Percentiles rank a stretch among this genome's conserved stretches.
phyloP scores from a whole-genome alignment of 2,888 invertebrate genomes.

The Parapristionchus giblindavisi region DNA sequence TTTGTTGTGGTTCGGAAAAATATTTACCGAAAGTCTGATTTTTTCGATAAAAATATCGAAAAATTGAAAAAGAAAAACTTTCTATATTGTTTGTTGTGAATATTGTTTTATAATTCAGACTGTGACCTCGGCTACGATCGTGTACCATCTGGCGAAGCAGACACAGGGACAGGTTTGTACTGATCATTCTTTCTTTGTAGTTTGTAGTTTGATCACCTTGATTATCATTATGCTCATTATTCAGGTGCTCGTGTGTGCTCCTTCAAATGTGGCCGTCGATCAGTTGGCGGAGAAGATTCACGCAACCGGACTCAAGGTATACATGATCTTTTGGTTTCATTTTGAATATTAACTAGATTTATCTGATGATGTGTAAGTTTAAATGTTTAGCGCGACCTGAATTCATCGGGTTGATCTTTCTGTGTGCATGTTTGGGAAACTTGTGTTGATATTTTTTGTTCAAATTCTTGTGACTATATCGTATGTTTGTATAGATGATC shows the following conservation, averaged over 20 bases:
- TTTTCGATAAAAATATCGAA: not conserved
- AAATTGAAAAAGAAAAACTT: not conserved
- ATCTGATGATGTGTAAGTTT: no score
- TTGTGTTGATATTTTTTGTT: no score
- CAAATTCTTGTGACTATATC: no score
- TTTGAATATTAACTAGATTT: no score
- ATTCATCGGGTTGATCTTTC: no score
- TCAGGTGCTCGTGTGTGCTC: constrained; percentile 91
- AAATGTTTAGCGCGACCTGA: no score
- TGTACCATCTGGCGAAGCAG: constrained; percentile 94
- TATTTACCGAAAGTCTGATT: constrained; percentile 7
- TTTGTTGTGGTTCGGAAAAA: no score
- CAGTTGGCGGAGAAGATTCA: constrained; percentile 99
- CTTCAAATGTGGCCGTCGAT: constrained; percentile 98
- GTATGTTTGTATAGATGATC: no score
- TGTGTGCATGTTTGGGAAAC: no score
- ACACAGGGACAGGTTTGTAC: constrained; percentile 70
- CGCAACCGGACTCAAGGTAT: constrained; percentile 87
- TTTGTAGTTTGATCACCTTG: not conserved
- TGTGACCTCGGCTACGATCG: constrained; percentile 97
- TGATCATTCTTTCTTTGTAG: not conserved
- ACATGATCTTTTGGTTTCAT: no score
- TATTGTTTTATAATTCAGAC: constrained; percentile 79
- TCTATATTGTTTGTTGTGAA: no score
- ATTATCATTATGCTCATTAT: not conserved